Evolutionary conservation across 2,113 vertebrate genomes (phyloP).

Genomic region (Brachypodius melanocephalos): DNA sequence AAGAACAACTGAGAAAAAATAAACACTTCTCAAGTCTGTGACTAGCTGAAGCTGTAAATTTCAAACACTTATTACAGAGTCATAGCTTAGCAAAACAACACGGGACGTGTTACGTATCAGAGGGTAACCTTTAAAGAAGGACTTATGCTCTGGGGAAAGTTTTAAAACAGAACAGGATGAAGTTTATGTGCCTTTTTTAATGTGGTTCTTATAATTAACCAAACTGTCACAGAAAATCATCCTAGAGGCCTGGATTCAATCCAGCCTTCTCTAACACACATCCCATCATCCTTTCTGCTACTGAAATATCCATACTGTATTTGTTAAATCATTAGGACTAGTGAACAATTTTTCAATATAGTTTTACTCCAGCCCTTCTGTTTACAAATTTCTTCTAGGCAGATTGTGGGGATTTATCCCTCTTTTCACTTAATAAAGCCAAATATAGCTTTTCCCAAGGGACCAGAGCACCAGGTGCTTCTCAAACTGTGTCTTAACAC

Average conservation of each 20-base stretch:
- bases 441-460: not conserved
- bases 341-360: not conserved
- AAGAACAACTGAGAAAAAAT: constrained; percentile 52
- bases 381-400: not conserved
- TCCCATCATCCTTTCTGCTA: not conserved
- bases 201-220: constrained; percentile 40
- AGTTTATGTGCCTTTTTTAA: constrained; percentile 15
- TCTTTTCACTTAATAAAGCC: not conserved
- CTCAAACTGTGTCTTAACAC: not conserved
- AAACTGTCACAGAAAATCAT: constrained; percentile 42
- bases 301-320: not conserved
- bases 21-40: constrained; percentile 38
- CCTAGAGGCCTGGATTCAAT: not conserved
- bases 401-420: not conserved
- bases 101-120: not conserved
- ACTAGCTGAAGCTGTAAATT: constrained; percentile 46
- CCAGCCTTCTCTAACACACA: not conserved
- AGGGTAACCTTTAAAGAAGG: constrained; percentile 28
- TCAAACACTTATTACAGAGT: constrained; percentile 39
- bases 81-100: constrained; percentile 39
- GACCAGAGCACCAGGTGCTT: not conserved
- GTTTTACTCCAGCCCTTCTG: not conserved
- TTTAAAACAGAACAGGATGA: constrained; percentile 22
- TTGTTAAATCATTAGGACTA: not conserved
- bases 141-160: not conserved